A percentile compares a stretch with the other conserved stretches of the same genome.
Evolutionary conservation across 2,888 invertebrate genomes (phyloP).

Genomic region (Sepioteuthis lessoniana): DNA sequence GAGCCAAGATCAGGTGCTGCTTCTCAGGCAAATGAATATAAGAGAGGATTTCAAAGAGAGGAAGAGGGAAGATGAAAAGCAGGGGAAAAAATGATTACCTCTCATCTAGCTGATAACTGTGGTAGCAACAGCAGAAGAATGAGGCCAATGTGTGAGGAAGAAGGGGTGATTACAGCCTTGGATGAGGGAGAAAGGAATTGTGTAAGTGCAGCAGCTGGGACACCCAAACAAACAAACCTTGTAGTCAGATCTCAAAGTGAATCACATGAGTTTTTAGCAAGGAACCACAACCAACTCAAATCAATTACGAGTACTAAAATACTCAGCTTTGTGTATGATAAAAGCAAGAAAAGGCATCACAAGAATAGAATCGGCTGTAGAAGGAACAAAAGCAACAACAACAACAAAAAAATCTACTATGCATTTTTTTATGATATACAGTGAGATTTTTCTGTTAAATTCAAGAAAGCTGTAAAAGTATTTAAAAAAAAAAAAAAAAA

Average conservation of each 20-base stretch:
- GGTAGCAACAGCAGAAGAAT: not conserved
- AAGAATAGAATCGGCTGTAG: too few relatives aligned
- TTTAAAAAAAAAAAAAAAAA: too few relatives aligned
- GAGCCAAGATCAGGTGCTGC: slow-evolving; percentile 3
- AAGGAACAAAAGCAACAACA: too few relatives aligned
- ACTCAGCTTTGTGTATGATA: too few relatives aligned
- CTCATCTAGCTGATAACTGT: not conserved
- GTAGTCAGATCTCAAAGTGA: not conserved
- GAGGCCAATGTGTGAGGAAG: not conserved
- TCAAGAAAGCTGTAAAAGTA: too few relatives aligned
- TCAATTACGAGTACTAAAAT: not conserved
- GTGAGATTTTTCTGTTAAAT: too few relatives aligned
- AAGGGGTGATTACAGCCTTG: not conserved
- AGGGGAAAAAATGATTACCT: not conserved
- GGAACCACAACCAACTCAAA: not conserved
- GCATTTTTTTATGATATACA: too few relatives aligned
- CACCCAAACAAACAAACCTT: slow-evolving; percentile 14
- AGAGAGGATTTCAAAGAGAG: not conserved
- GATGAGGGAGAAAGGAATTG: not conserved
- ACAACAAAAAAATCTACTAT: too few relatives aligned
- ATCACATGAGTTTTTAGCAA: not conserved
- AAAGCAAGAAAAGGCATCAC: too few relatives aligned
- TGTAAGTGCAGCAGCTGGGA: not conserved
- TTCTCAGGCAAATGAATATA: not conserved
- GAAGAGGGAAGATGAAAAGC: not conserved